Evolutionary conservation across 2,888 invertebrate species (phyloP).

Genomic region (Drosophila leonis): DNA sequence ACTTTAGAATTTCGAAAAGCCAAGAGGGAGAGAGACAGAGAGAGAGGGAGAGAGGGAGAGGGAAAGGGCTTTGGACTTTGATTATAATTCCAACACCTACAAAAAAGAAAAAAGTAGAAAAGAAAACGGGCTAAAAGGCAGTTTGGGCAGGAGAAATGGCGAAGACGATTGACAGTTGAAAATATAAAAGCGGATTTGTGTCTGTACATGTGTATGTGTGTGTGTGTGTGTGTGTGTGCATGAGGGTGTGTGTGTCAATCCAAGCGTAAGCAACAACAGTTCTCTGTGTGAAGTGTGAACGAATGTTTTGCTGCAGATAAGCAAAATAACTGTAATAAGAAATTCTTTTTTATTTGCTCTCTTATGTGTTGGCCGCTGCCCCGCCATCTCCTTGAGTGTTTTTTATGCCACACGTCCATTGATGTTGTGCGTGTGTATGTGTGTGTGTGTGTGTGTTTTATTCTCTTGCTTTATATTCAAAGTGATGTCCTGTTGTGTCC

Average conservation of each 20-base stretch:
- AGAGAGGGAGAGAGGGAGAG: not conserved
- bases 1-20: slow-evolving; percentile 64
- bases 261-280: slow-evolving; percentile 16
- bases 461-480: slow-evolving; percentile 81
- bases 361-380: slow-evolving; percentile 3
- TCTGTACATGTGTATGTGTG: slow-evolving; percentile 31
- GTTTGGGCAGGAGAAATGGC: slow-evolving; percentile 48
- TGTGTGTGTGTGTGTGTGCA: slow-evolving; percentile 12
- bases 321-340: slow-evolving; percentile 81
- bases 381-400: slow-evolving; percentile 53
- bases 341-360: slow-evolving; percentile 76
- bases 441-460: slow-evolving; percentile 63
- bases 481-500: slow-evolving; percentile 75
- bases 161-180: slow-evolving; percentile 81
- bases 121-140: not conserved
- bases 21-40: slow-evolving; percentile 9
- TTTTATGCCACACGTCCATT: slow-evolving; percentile 76
- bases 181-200: slow-evolving; percentile 83
- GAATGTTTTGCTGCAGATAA: slow-evolving; percentile 82
- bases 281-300: slow-evolving; percentile 66
- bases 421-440: slow-evolving; percentile 33
- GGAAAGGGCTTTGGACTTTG: slow-evolving; percentile 55
- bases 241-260: slow-evolving; percentile 28
- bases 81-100: slow-evolving; percentile 80
- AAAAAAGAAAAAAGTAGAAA: slow-evolving; percentile 25